Percentiles rank a stretch among this genome's conserved stretches.
These are phyloP conservation scores for Drosophila ananassae DNA, from an alignment of 1,140 invertebrate species.

Conservation along the genomic window DNA sequence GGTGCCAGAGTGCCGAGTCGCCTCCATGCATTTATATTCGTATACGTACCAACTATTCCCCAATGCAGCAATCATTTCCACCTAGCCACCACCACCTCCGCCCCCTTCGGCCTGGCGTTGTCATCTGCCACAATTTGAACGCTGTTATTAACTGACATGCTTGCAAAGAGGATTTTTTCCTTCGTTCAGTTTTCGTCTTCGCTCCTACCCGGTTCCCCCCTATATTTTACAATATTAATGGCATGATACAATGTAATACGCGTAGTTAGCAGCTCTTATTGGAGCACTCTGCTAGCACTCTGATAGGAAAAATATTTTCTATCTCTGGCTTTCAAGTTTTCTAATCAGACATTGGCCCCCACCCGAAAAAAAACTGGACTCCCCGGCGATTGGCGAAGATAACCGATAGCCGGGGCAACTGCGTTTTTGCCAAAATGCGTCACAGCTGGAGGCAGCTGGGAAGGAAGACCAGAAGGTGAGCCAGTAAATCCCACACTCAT, in stretches of 20 bases:
- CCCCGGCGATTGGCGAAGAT: slow-evolving; percentile 8
- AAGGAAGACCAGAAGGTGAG: slow-evolving; percentile 9
- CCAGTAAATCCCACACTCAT: slow-evolving; percentile 22
- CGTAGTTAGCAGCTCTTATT: slow-evolving; percentile 25
- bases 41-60: slow-evolving; percentile 38
- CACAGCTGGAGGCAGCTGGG: not conserved
- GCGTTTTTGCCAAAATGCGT: slow-evolving; percentile 20
- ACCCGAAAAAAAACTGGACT: slow-evolving; percentile 3
- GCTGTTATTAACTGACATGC: slow-evolving; percentile 79
- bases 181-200: slow-evolving; percentile 12
- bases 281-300: not conserved
- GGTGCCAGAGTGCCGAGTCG: slow-evolving; percentile 76
- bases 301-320: not conserved
- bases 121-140: slow-evolving; percentile 80
- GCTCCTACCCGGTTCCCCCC: not conserved
- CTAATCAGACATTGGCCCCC: slow-evolving; percentile 32
- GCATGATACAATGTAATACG: slow-evolving; percentile 50
- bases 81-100: slow-evolving; percentile 11
- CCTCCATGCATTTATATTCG: slow-evolving; percentile 65
- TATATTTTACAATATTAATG: slow-evolving; percentile 58
- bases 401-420: slow-evolving; percentile 28
- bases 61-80: slow-evolving; percentile 68
- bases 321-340: slow-evolving; percentile 7
- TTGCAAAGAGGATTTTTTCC: slow-evolving; percentile 57
- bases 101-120: slow-evolving; percentile 12